These are phyloP conservation scores for Anolis apletophallus DNA, from an alignment of 2,797 vertebrate genomes.

Conservation along the genomic window DNA sequence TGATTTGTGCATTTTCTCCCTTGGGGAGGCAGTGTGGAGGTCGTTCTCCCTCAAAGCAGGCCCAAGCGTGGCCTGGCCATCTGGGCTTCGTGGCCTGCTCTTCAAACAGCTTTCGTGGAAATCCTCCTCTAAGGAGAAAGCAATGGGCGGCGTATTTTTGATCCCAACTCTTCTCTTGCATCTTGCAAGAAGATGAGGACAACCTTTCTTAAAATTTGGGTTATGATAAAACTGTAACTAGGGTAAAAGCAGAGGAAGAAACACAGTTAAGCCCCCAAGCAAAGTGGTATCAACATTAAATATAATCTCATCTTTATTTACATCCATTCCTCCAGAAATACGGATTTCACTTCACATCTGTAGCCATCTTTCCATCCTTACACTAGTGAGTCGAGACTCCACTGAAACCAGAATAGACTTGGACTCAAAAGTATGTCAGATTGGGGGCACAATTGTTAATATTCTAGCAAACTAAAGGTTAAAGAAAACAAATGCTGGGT, in stretches of 20 bases:
- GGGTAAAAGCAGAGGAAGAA: slow-evolving; percentile 39
- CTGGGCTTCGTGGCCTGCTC: slow-evolving; percentile 17
- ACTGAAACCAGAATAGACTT: not conserved
- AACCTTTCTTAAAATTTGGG: slow-evolving; percentile 57
- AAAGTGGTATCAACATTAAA: too few species aligned
- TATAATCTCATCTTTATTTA: not conserved
- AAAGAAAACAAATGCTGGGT: too few species aligned
- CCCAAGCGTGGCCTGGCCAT: rapidly evolving
- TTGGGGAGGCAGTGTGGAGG: not conserved
- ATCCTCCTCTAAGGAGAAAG: not conserved
- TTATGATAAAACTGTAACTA: slow-evolving; percentile 60
- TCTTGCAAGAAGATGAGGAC: slow-evolving; percentile 51
- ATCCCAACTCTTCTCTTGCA: slow-evolving; percentile 58
- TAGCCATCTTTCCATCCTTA: too few species aligned
- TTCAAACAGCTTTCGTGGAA: rapidly evolving
- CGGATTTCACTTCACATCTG: not conserved
- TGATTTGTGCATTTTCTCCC: slow-evolving; percentile 28
- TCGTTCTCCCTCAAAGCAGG: not conserved
- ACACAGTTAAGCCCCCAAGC: slow-evolving; percentile 27
- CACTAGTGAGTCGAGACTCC: not conserved
- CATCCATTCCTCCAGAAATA: not conserved
- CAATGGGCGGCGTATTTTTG: slow-evolving; percentile 10
- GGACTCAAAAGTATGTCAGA: not conserved
- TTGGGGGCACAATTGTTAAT: not conserved
- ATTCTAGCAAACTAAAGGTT: too few species aligned